phyloP scores from a whole-genome alignment of 2,113 vertebrate species.

The Loxodonta africana region DNA sequence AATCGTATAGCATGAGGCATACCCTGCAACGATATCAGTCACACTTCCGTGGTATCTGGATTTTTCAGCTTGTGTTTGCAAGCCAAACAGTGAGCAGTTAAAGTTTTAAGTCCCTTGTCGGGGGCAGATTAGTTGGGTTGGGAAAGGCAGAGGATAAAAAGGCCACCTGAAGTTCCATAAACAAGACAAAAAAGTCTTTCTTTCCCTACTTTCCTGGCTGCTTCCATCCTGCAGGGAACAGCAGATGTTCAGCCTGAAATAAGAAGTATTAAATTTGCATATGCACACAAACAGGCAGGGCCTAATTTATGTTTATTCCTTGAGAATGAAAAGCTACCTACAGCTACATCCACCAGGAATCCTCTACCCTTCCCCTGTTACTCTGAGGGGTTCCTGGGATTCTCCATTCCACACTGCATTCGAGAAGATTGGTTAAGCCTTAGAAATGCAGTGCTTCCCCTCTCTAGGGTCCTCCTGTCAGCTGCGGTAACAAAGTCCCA shows the following conservation, averaged over 20 bases:
- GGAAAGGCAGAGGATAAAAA: slow-evolving; percentile 45
- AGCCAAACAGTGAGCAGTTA: neutral
- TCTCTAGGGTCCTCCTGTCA: neutral
- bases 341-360: neutral
- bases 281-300: neutral
- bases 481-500: neutral
- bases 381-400: rapidly evolving
- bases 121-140: neutral
- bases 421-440: neutral
- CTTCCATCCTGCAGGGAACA: slow-evolving; percentile 38
- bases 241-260: slow-evolving; percentile 63
- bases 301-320: neutral
- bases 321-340: neutral
- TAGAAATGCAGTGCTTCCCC: neutral
- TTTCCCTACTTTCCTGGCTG: neutral
- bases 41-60: neutral
- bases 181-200: slow-evolving; percentile 39
- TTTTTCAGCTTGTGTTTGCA: slow-evolving; percentile 35
- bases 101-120: neutral
- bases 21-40: neutral
- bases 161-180: slow-evolving; percentile 48
- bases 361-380: neutral
- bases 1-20: neutral
- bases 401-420: neutral
- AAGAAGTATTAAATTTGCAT: slow-evolving; percentile 42